Conservation (phyloP, 2,797 vertebrate genomes). For the Thamnophis elegans region DNA sequence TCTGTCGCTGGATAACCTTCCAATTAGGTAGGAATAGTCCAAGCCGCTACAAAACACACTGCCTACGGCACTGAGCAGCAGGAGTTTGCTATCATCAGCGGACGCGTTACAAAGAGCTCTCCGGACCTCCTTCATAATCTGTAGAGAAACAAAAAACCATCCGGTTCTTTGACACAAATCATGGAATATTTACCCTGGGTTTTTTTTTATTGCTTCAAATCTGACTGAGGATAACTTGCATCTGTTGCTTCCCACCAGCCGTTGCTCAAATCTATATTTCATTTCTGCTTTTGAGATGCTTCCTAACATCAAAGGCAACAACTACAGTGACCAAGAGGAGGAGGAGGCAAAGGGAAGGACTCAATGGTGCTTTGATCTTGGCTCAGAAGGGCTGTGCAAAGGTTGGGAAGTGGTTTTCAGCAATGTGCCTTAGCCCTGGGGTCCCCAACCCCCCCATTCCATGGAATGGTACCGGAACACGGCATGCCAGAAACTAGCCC, state of each 20-base stretch:
- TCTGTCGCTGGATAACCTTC: slow-evolving; percentile 91
- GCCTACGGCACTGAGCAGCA: slow-evolving; percentile 93
- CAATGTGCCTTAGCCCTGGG: background rate
- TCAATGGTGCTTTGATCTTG: background rate
- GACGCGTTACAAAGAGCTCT: slow-evolving; percentile 92
- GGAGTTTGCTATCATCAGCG: slow-evolving; percentile 91
- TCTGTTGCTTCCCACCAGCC: slow-evolving; percentile 31
- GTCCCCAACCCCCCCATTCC: too few relatives aligned
- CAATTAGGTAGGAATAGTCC: slow-evolving; percentile 95
- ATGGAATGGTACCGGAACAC: too few relatives aligned
- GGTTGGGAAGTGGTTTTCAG: background rate
- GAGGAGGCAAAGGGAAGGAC: background rate
- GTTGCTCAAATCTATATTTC: slow-evolving; percentile 2
- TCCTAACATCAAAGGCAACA: background rate
- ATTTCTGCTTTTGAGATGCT: background rate
- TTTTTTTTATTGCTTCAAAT: too few relatives aligned
- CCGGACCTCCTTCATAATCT: slow-evolving; percentile 99
- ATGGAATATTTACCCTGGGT: background rate
- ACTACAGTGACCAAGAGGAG: too few relatives aligned
- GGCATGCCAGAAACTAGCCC: too few relatives aligned
- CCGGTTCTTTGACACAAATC: slow-evolving; percentile 55
- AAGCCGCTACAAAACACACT: slow-evolving; percentile 95
- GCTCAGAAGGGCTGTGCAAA: background rate
- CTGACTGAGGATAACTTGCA: background rate
- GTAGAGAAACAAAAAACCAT: slow-evolving; percentile 54